Evolutionary conservation across 2,888 invertebrate species (phyloP).

Genomic region (Mycalesis mineus): DNA sequence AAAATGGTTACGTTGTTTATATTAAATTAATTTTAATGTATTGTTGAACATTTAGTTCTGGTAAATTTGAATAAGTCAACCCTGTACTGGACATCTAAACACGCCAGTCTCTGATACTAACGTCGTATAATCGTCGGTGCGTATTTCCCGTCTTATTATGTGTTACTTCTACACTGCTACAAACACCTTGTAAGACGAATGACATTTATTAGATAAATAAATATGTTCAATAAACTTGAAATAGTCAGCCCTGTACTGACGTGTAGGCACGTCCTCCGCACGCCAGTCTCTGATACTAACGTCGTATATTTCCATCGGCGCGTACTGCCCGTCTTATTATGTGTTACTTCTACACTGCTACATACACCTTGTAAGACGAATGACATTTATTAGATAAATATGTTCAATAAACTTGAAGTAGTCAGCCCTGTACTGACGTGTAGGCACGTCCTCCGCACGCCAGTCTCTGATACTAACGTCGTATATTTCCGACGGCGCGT

Average conservation of each 20-base stretch:
- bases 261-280: slow-evolving; percentile 53
- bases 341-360: slow-evolving; percentile 13
- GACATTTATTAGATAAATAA: not conserved
- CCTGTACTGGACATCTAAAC: slow-evolving; percentile 43
- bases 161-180: slow-evolving; percentile 2
- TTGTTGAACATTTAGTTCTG: too few relatives aligned
- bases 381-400: not conserved
- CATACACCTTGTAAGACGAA: not conserved
- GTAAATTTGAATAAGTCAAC: slow-evolving; percentile 13
- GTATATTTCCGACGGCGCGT: slow-evolving; percentile 62
- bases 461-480: slow-evolving; percentile 61
- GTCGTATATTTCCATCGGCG: slow-evolving; percentile 63
- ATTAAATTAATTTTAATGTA: too few relatives aligned
- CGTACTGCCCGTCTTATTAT: slow-evolving; percentile 57
- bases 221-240: not conserved
- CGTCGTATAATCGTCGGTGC: slow-evolving; percentile 63
- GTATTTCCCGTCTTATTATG: slow-evolving; percentile 56
- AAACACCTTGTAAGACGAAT: not conserved
- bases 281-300: slow-evolving; percentile 60
- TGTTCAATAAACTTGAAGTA: not conserved
- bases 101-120: slow-evolving; percentile 61
- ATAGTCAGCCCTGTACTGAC: slow-evolving; percentile 26
- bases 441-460: slow-evolving; percentile 56
- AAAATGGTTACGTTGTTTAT: too few relatives aligned
- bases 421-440: slow-evolving; percentile 32